Percentiles rank a stretch among this genome's conserved stretches.
phyloP scores from a whole-genome alignment of 1,140 invertebrate genomes.

The Schlechtendalia chinensis region DNA sequence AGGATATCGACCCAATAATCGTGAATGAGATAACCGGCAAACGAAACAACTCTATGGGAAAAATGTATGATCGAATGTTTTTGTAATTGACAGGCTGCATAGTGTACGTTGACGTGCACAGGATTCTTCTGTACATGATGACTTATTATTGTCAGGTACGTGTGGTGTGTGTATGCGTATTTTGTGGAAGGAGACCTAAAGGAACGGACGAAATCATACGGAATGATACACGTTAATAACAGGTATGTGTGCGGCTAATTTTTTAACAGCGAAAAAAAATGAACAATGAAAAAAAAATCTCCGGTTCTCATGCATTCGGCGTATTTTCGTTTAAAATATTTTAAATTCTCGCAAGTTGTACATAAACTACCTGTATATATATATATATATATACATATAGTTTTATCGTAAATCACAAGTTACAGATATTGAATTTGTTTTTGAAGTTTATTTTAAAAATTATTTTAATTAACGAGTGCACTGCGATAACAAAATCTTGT shows the following conservation, averaged over 20 bases:
- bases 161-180: not conserved
- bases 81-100: slow-evolving; percentile 27
- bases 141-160: slow-evolving; percentile 33
- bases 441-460: not conserved
- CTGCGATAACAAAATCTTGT: not conserved
- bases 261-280: slow-evolving; percentile 39
- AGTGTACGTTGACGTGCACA: slow-evolving; percentile 10
- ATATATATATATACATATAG: not conserved
- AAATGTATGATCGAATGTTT: not conserved
- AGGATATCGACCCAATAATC: slow-evolving; percentile 37
- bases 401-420: not conserved
- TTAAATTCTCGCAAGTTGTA: not conserved
- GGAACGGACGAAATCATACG: slow-evolving; percentile 4
- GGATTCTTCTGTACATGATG: slow-evolving; percentile 18
- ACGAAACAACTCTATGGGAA: slow-evolving; percentile 24
- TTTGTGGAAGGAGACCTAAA: not conserved
- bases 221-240: slow-evolving; percentile 34
- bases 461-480: not conserved
- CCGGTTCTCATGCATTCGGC: not conserved
- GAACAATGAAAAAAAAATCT: slow-evolving; percentile 13
- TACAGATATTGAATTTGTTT: not conserved
- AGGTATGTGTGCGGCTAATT: slow-evolving; percentile 24
- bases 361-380: no score
- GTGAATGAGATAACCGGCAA: slow-evolving; percentile 1
- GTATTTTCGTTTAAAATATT: slow-evolving; percentile 12